Conservation (phyloP, 1,140 invertebrate species). For the Pinna nobilis region DNA sequence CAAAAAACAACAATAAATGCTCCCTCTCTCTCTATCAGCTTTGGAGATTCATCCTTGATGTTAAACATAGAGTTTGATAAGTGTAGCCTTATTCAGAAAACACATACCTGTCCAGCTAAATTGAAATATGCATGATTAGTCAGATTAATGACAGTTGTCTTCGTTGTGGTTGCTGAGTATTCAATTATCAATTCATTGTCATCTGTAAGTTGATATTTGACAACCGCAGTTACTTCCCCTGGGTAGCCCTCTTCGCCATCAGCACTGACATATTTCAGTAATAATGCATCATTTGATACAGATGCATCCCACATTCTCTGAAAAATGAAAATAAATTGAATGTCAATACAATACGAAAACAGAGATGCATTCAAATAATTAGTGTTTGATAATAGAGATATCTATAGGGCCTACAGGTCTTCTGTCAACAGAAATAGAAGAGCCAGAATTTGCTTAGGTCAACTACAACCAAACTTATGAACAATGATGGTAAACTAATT, state of each 20-base stretch:
- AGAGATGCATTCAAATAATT: background rate
- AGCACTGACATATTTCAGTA: slow-evolving; percentile 79
- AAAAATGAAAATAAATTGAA: slow-evolving; percentile 2
- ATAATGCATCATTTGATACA: slow-evolving; percentile 64
- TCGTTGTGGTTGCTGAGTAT: slow-evolving; percentile 84
- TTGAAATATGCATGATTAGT: slow-evolving; percentile 98
- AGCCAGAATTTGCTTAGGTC: no score
- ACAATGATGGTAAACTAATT: no score
- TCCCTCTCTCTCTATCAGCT: no score
- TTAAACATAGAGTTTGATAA: no score
- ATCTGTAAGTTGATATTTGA: slow-evolving; percentile 83
- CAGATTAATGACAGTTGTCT: slow-evolving; percentile 90
- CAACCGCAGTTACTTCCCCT: slow-evolving; percentile 80
- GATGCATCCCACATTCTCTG: slow-evolving; percentile 71
- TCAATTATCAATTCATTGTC: slow-evolving; percentile 84
- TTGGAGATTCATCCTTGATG: no score
- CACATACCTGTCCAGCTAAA: slow-evolving; percentile 86
- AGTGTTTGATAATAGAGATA: no score
- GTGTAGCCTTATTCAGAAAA: no score
- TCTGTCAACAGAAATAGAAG: no score
- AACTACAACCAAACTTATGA: no score
- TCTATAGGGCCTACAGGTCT: no score
- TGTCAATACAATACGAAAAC: background rate
- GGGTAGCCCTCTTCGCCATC: slow-evolving; percentile 92
- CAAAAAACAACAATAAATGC: no score